Evolutionary conservation across 1,140 invertebrate genomes (phyloP), one percentile per base, ranked within the genome.

Genomic region (Ridgeia piscesae): DNA sequence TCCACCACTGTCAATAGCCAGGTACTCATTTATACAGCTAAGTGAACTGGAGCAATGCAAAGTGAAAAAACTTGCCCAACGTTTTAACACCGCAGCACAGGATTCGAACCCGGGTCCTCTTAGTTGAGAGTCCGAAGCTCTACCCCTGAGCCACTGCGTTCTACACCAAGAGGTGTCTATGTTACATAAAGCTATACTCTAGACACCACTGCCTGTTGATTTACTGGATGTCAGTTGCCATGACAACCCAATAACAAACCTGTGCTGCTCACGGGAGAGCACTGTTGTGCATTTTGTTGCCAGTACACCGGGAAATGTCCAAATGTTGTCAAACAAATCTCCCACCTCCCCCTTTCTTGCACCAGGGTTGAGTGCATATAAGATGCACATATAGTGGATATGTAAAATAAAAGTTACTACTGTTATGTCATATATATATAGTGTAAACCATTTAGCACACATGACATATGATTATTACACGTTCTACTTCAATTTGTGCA

Each of bases 151-250:
- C n/a, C n/a, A 35, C 21, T 35, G 21, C 27, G 50, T n/a, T n/a
- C n/a, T n/a, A 6, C 34, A 35, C 34, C 91, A 35, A 89, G 21
- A 17, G 27, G 58, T 77, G 50, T 34, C 91, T 91, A 77, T 91
- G 21, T 42, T 21, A 91, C 33, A 91, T 14, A 34, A 42, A 6
- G 9, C 91, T 33, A 91, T 91, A 50, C 34, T 35, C 89, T 90
- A n/a, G 50, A 42, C 77, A 94, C 94, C 91, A 77, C 58, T 0
- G 58, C 58, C 27, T 21, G 17, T 77, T 77, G 58, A 95, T 94
- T 95, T 94, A 92, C 6, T 34, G 42, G 34, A 14, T 33, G 33
- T 33, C 33, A 21, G 34, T 35, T 92, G 92, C 11, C 88, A 91
- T 91, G 33, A 34, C 88, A n/a, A 89, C 34, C 33, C 88, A 89